Base-by-base conservation (phyloP, 2,113 vertebrate genomes). In the Pterocles orientalis region DNA sequence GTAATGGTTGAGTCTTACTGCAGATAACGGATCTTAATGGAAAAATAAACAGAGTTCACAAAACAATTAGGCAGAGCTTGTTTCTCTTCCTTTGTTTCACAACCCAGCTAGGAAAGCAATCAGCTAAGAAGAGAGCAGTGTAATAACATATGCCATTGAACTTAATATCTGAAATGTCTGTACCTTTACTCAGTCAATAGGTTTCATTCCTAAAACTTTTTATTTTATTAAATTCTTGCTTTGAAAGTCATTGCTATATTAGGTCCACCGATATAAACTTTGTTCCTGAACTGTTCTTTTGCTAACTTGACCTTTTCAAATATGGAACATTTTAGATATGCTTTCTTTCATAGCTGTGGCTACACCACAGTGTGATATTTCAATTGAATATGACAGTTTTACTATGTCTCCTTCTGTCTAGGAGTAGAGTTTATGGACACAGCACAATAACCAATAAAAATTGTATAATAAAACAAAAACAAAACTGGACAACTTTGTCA, bases 271-370 rank as follows among this genome's bases (percentile, higher is more conserved):
- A 39, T 43, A 39, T 14, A 91, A 64, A 73, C 88, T 51, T 72
- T 92, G 71, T 54, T 90, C 45, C 62, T n/a, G 50, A 76, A 48
- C 31, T 39, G 54, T 70, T 92, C 83, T 82, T 88, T 71, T 81
- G 33, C 58, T 86, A 66, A n/a, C 64, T 86, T 86, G 82, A 97
- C 88, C 91, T 94, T 97, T 95, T 83, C 72, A 90, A 58, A 90
- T 56, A n/a, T 12, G 64, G 75, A 86, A 75, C 47, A 21, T 75
- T 93, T 91, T 82, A 69, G 68, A 51, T 81, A 56, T 71, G 26
- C 31, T 83, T 81, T 86, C 53, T 2, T 94, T 81, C 91, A 36
- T 26, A 81, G 72, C 43, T 78, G 71, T 83, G 77, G 43, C 60
- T 78, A 34, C 65, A 91, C 9, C 56, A 29, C 47, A 3, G 23